Evolutionary conservation across 2,797 vertebrate genomes (phyloP), one percentile per base, ranked within the genome.

Genomic region (Danio albolineatus): DNA sequence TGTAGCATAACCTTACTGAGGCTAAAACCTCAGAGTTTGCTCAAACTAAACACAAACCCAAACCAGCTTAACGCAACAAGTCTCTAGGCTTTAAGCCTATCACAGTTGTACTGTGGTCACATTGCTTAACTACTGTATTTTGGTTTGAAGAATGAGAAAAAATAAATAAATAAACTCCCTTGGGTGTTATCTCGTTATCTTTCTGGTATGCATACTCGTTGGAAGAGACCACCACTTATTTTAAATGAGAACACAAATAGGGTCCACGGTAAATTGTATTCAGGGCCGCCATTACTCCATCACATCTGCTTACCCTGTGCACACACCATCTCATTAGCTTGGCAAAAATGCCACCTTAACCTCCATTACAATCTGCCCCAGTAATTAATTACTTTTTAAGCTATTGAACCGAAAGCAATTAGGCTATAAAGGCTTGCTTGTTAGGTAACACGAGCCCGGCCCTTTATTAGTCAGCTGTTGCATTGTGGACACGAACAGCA

Each of bases 331-430:
- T 94, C 91, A 93, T 93, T 94, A 92, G 90, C 90, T 90, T 90
- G 86, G 87, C 87, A 87, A 91, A 92, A 93, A 91, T 90, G 87
- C 88, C 89, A 92, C 91, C 91, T 91, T 93, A 90, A 91, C 91
- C 90, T 91, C 90, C 86, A 91, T 94, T 93, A 92, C 87, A 88
- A 88, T 85, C 83, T 87, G 87, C 89, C 88, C 88, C 89, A 73
- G 89, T 92, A 94, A 94, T 95, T 95, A 94, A 94, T 94, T 90
- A 93, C 91, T 91, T 92, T 93, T 93, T 90, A 93, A 94, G 91
- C 89, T 91, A 91, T 91, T 92, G 90, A 94, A 91, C 91, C 87
- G 88, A 92, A 94, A 92, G 91, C 91, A 93, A 94, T 94, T 92
- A 92, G 88, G 90, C 91, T 91, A 91, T 92, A 92, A 91, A 90